A percentile compares a stretch with the other conserved stretches of the same genome.
Evolutionary conservation across 2,797 vertebrate genomes (phyloP).

Genomic region (Euthynnus affinis): DNA sequence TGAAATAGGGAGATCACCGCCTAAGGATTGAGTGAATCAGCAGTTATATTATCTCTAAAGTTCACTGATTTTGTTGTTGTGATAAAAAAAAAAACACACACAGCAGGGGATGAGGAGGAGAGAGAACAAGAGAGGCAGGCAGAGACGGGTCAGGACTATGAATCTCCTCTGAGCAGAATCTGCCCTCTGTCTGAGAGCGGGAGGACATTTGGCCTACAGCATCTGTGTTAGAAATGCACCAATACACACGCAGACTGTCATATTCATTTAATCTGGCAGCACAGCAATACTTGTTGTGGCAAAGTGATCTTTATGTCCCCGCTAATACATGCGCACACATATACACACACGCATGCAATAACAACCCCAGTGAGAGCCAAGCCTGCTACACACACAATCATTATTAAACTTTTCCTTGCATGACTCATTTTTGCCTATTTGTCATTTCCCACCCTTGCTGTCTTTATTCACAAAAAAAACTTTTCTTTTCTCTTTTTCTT

Average conservation of each 20-base stretch:
- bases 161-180: conserved; percentile 56
- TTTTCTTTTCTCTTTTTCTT: conserved; percentile 23
- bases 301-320: conserved; percentile 34
- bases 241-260: conserved; percentile 41
- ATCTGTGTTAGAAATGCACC: conserved; percentile 34
- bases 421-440: conserved; percentile 79
- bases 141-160: conserved; percentile 48
- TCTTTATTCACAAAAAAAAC: conserved; percentile 10
- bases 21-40: conserved; percentile 25
- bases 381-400: conserved; percentile 40
- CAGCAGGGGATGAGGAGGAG: conserved; percentile 12
- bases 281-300: conserved; percentile 31
- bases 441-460: conserved; percentile 48
- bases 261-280: conserved; percentile 37
- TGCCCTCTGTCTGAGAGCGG: conserved; percentile 56
- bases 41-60: conserved; percentile 26
- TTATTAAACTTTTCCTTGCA: conserved; percentile 60
- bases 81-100: conserved; percentile 16
- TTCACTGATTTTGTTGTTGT: conserved; percentile 34
- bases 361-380: conserved; percentile 36
- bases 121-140: conserved; percentile 57
- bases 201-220: conserved; percentile 19
- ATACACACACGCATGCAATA: conserved; percentile 30
- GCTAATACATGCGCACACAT: conserved; percentile 9
- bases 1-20: not conserved